These are phyloP conservation scores for Chloropsis cyanopogon DNA, from an alignment of 2,113 vertebrate genomes.

Conservation along the genomic window DNA sequence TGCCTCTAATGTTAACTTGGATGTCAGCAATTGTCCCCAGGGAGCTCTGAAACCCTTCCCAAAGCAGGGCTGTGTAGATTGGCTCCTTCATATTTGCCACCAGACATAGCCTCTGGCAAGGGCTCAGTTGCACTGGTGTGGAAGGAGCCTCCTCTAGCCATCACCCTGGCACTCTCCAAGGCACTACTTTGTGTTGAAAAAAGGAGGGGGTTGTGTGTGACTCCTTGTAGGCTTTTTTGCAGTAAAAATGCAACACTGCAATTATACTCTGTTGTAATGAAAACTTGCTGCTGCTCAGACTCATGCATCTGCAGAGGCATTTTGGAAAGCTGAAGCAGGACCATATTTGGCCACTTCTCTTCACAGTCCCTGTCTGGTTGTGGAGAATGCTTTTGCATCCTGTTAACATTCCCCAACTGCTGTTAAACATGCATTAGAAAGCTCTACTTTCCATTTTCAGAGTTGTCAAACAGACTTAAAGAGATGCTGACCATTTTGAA, in stretches of 20 bases:
- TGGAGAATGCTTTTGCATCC: constrained; percentile 7
- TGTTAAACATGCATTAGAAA: not conserved
- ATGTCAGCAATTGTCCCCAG: not conserved
- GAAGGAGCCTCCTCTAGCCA: not conserved
- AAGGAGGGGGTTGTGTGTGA: not conserved
- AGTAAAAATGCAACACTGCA: not conserved
- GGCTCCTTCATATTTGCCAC: not conserved
- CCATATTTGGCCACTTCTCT: constrained; percentile 71
- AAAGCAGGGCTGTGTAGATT: not conserved
- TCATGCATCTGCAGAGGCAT: not conserved
- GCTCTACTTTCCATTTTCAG: constrained; percentile 52
- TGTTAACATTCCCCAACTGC: constrained; percentile 27
- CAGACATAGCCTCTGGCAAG: not conserved
- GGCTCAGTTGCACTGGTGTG: not conserved
- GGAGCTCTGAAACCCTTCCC: not conserved
- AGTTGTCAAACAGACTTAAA: constrained; percentile 42
- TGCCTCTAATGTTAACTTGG: not conserved
- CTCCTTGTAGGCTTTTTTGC: not conserved
- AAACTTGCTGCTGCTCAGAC: not conserved
- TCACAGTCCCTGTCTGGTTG: not conserved
- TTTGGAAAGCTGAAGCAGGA: constrained; percentile 37
- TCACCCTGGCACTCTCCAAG: not conserved
- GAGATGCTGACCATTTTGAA: not conserved
- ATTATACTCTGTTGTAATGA: not conserved
- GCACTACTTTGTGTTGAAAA: not conserved